phyloP scores from a whole-genome alignment of 2,113 vertebrate genomes.

The Madoqua kirkii region DNA sequence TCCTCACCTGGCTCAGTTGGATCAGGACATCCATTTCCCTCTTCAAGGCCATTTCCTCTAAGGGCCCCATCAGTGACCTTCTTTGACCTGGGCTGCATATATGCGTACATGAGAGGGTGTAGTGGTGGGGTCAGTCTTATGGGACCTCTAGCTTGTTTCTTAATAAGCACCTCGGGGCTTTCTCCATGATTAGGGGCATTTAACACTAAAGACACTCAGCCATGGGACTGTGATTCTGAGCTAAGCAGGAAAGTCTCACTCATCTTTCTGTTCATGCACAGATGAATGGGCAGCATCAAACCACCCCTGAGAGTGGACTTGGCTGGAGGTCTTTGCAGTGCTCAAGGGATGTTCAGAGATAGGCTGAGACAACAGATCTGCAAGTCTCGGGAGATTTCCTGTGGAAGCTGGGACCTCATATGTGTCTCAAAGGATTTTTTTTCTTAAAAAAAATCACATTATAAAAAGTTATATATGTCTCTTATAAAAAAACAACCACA shows the following conservation, averaged over 20 bases:
- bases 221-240: neutral
- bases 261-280: neutral
- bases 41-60: neutral
- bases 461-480: conserved; percentile 41
- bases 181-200: neutral
- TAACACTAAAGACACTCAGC: neutral
- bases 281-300: neutral
- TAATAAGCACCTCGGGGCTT: neutral
- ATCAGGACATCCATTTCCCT: rapidly evolving
- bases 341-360: neutral
- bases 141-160: neutral
- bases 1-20: neutral
- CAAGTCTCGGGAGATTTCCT: neutral
- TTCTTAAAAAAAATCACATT: neutral
- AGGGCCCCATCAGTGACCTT: neutral
- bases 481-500: conserved; percentile 4
- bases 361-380: neutral
- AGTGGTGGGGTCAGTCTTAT: neutral
- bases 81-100: neutral
- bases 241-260: neutral
- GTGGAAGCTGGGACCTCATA: neutral
- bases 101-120: no score
- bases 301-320: neutral
- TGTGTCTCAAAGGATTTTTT: neutral
- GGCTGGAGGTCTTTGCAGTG: neutral